These are phyloP conservation scores for Nebria brevicollis DNA, from an alignment of 2,888 invertebrate genomes.

Conservation along the genomic window DNA sequence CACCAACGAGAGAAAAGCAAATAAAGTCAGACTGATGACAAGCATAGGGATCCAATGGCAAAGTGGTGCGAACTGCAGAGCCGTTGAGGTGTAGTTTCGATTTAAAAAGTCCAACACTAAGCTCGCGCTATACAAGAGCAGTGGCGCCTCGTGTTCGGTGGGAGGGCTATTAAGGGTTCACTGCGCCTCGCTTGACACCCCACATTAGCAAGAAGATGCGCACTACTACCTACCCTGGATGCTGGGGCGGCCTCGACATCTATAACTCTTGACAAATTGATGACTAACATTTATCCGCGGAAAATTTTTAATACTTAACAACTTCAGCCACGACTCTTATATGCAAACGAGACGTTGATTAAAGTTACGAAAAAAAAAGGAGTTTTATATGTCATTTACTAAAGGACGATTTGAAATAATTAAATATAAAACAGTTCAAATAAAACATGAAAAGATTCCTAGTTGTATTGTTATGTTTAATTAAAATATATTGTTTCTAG, in stretches of 20 bases:
- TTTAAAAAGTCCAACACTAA: not conserved
- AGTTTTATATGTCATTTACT: too few species aligned
- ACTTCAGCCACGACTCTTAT: not conserved
- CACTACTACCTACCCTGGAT: not conserved
- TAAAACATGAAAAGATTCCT: not conserved
- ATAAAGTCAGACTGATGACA: not conserved
- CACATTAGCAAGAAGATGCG: not conserved
- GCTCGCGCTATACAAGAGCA: not conserved
- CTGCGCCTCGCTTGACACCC: not conserved
- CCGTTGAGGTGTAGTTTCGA: not conserved
- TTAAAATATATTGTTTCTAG: not conserved
- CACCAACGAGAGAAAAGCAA: not conserved
- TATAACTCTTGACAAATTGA: not conserved
- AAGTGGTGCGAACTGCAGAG: not conserved
- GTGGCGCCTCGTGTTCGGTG: not conserved
- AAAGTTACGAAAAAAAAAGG: not conserved
- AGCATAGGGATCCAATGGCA: not conserved
- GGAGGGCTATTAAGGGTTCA: not conserved
- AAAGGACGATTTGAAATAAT: too few species aligned
- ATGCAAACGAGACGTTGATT: not conserved
- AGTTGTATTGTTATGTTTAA: not conserved
- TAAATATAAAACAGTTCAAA: too few species aligned
- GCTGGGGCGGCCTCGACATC: not conserved
- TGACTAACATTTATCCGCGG: not conserved
- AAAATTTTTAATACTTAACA: not conserved